Evolutionary conservation across 2,888 invertebrate genomes (phyloP).

Genomic region (Cancer borealis): DNA sequence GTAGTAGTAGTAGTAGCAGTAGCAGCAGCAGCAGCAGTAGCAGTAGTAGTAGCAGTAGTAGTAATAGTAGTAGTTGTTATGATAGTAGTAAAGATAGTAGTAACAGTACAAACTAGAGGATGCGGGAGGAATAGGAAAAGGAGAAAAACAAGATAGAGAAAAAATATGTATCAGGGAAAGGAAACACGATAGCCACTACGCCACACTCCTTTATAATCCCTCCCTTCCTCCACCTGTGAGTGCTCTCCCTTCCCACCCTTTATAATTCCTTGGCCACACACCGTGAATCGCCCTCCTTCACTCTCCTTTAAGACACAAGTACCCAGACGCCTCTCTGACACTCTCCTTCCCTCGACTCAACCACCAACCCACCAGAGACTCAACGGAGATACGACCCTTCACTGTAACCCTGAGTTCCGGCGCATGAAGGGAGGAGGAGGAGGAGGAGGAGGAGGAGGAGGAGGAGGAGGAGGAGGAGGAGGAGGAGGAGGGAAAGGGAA

Average conservation of each 20-base stretch:
- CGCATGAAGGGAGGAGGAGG: neutral
- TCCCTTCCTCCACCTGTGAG: neutral
- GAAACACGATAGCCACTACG: neutral
- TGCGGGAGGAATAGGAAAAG: neutral
- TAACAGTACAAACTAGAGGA: neutral
- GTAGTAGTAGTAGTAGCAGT: constrained; percentile 32
- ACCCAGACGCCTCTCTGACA: neutral
- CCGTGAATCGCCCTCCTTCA: neutral
- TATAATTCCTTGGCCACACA: neutral
- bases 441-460: neutral
- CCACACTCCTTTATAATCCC: neutral
- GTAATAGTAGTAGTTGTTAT: too few species aligned
- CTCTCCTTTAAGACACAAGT: neutral
- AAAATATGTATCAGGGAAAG: neutral
- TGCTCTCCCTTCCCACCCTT: constrained; percentile 1
- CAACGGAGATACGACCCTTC: neutral
- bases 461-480: neutral
- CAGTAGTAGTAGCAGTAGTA: constrained; percentile 12
- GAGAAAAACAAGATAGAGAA: neutral
- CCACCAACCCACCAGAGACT: neutral
- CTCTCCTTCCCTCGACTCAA: neutral
- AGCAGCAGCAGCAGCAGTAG: constrained; percentile 1
- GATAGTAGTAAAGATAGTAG: too few species aligned
- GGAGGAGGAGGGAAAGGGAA: neutral
- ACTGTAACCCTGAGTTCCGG: neutral